Evolutionary conservation across 2,888 invertebrate genomes (phyloP).

Genomic region (Brassicogethes aeneus): DNA sequence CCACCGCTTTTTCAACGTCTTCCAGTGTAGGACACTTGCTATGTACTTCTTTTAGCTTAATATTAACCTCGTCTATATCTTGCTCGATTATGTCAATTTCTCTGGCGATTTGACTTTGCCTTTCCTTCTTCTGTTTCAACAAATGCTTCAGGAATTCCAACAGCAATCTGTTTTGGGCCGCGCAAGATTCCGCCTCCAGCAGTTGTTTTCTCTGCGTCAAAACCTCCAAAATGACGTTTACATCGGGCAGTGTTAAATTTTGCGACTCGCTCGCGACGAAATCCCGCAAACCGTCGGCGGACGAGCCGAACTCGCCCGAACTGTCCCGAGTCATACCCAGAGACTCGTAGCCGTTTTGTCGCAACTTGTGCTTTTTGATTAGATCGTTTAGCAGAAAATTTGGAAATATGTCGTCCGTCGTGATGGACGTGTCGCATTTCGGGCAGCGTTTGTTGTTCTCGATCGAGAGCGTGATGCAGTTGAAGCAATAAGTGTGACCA

Average conservation of each 20-base stretch:
- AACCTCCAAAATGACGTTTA: conserved; percentile 73
- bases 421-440: conserved; percentile 67
- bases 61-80: conserved; percentile 64
- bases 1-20: conserved; percentile 44
- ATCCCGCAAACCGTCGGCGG: conserved; percentile 49
- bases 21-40: conserved; percentile 50
- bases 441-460: conserved; percentile 66
- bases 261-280: conserved; percentile 61
- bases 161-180: conserved; percentile 71
- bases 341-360: conserved; percentile 42
- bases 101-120: conserved; percentile 53
- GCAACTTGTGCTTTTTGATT: conserved; percentile 59
- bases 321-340: conserved; percentile 37
- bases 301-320: conserved; percentile 38
- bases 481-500: conserved; percentile 86
- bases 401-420: conserved; percentile 69
- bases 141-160: conserved; percentile 77
- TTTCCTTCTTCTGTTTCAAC: conserved; percentile 60
- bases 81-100: conserved; percentile 69
- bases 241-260: conserved; percentile 65
- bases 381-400: conserved; percentile 80
- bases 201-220: conserved; percentile 70
- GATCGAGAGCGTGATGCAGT: conserved; percentile 64
- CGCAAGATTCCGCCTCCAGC: conserved; percentile 71
- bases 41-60: conserved; percentile 50